Base-by-base conservation (phyloP, 1,140 invertebrate genomes). In the Lutraria rhynchaena region DNA sequence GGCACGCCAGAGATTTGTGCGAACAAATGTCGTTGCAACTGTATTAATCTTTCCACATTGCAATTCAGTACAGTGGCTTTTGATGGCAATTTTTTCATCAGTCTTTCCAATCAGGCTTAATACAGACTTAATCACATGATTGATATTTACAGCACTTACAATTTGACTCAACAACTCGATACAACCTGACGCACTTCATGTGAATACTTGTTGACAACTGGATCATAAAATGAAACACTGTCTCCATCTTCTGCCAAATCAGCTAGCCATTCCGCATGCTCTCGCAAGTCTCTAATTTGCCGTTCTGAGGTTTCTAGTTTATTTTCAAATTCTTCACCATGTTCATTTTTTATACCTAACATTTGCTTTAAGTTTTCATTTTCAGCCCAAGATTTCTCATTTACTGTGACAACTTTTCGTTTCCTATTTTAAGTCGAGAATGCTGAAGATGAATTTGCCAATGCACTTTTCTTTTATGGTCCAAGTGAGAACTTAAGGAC, bases 21-120 rank as follows among this genome's bases (percentile, higher is more conserved):
- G 57, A n/a, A 61, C 22, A 75, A n/a, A 17, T 75, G 76, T 13
- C 33, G 78, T 67, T 77, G 71, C 35, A 51, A 75, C 31, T 55
- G 73, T n/a, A 60, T 35, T 15, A 71, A 63, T 24, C 63, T 35
- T 60, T 69, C 77, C 17, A 75, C 61, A 51, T 75, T 81, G 71
- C 73, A 82, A 37, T 75, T 83, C 77, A 37, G 44, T n/a, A 71
- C 57, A 35, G 24, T 58, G 41, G 1, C 24, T 74, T 35, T 58
- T 31, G 71, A 22, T 17, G 53, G 27, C 55, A 71, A 22, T 27
- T 49, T 46, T 22, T 71, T 41, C 19, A 0, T 31, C 1, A 33
- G 4, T n/a, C 24, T 73, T 65, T 31, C 31, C 9, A 11, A 77
- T 60, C 35, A 77, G 24, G 29, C 65, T 77, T 17, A 77, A 53